Evolutionary conservation across 2,797 vertebrate species (phyloP).

Genomic region (Thamnophis elegans): DNA sequence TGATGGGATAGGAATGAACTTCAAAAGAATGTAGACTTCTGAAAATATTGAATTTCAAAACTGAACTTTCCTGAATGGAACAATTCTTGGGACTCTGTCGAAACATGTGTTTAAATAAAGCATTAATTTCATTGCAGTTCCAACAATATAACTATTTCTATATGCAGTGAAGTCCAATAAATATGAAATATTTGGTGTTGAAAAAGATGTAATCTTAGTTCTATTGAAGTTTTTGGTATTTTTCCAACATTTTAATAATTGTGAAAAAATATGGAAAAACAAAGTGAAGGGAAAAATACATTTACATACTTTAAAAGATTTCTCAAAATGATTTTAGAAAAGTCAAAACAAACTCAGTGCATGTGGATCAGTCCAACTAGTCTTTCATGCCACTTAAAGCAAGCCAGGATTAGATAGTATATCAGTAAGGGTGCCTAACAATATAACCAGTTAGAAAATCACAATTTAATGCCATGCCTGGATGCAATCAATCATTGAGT

Average conservation of each 20-base stretch:
- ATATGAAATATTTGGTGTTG: neutral
- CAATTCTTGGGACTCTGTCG: neutral
- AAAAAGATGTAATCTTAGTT: slow-evolving; percentile 15
- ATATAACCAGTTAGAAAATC: neutral
- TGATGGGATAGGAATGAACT: neutral
- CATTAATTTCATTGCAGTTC: neutral
- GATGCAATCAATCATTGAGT: neutral
- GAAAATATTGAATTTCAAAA: neutral
- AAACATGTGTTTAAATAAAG: neutral
- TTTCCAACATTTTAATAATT: neutral
- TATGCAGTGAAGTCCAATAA: neutral
- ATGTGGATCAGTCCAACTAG: neutral
- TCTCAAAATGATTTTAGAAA: neutral
- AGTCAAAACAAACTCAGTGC: neutral
- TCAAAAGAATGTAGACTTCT: neutral
- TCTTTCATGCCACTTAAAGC: neutral
- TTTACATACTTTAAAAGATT: neutral
- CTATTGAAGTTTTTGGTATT: neutral
- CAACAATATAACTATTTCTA: neutral
- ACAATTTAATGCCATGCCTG: neutral
- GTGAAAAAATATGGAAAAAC: neutral
- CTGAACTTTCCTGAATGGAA: neutral
- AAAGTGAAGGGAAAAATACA: neutral
- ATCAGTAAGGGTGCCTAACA: neutral
- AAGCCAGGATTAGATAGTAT: neutral